These are phyloP conservation scores for Pseudochromis fuscus DNA, from an alignment of 2,797 vertebrate species.

Conservation along the genomic window DNA sequence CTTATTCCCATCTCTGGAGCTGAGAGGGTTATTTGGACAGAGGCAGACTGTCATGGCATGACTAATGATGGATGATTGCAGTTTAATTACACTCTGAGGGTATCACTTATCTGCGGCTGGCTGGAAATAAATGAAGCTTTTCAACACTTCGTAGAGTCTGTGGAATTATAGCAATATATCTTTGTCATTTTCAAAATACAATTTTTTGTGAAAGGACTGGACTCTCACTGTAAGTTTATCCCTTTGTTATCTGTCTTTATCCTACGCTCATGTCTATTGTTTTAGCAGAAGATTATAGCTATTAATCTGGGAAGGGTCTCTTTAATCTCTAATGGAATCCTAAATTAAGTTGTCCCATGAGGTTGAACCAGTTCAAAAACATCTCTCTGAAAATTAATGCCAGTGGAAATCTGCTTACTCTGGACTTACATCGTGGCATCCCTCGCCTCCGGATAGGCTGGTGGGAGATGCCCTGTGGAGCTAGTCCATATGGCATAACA, in stretches of 20 bases:
- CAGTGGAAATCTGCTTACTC: slow-evolving; percentile 78
- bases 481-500: slow-evolving; percentile 82
- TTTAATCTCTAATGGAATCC: slow-evolving; percentile 70
- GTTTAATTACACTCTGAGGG: slow-evolving; percentile 77
- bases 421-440: slow-evolving; percentile 59
- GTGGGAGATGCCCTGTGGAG: slow-evolving; percentile 65
- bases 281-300: slow-evolving; percentile 66
- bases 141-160: slow-evolving; percentile 38
- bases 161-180: slow-evolving; percentile 57
- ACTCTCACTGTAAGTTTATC: slow-evolving; percentile 30
- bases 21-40: slow-evolving; percentile 53
- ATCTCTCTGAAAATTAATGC: slow-evolving; percentile 58
- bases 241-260: slow-evolving; percentile 53
- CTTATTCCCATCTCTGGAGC: slow-evolving; percentile 33
- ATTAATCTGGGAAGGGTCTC: slow-evolving; percentile 67
- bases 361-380: slow-evolving; percentile 51
- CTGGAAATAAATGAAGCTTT: slow-evolving; percentile 54
- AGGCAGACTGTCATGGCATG: slow-evolving; percentile 62
- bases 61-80: slow-evolving; percentile 79
- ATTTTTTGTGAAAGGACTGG: slow-evolving; percentile 39
- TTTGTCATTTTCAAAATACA: slow-evolving; percentile 43
- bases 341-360: slow-evolving; percentile 52
- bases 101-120: slow-evolving; percentile 59
- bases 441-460: slow-evolving; percentile 50
- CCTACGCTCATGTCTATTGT: slow-evolving; percentile 44